Percentiles rank a stretch among this genome's conserved stretches.
Conservation (phyloP, 2,113 vertebrate species). For the Psophia crepitans region DNA sequence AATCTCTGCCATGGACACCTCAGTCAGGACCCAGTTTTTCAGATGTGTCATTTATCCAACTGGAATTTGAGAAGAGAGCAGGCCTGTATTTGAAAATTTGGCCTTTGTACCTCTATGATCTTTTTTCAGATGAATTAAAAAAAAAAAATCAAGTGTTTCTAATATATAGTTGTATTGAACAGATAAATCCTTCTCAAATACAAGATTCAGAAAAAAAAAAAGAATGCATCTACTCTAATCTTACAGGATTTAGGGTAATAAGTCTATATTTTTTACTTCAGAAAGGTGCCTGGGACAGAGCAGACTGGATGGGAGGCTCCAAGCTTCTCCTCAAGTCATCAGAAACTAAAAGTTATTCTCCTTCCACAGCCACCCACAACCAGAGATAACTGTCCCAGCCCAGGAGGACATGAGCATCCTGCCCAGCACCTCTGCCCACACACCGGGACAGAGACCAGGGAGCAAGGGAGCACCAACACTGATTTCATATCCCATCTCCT, state of each 20-base stretch:
- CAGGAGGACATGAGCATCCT: not conserved
- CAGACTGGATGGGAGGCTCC: not conserved
- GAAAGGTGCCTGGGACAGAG: not conserved
- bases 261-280: not conserved
- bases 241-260: conserved; percentile 11
- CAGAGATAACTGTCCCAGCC: not conserved
- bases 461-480: not conserved
- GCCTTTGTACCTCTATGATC: not conserved
- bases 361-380: not conserved
- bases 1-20: not conserved
- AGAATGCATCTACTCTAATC: not conserved
- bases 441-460: not conserved
- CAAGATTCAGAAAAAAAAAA: not conserved
- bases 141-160: not conserved
- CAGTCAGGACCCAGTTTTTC: not conserved
- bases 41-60: not conserved
- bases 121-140: not conserved
- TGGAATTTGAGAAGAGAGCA: not conserved
- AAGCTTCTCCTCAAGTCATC: not conserved
- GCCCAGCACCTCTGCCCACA: not conserved
- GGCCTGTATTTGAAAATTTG: not conserved
- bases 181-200: conserved; percentile 33
- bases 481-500: not conserved
- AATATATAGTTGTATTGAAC: conserved; percentile 14
- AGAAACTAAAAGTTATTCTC: not conserved